These are phyloP conservation scores for Oreochromis grahami DNA, from an alignment of 2,797 vertebrate genomes.

Conservation along the genomic window DNA sequence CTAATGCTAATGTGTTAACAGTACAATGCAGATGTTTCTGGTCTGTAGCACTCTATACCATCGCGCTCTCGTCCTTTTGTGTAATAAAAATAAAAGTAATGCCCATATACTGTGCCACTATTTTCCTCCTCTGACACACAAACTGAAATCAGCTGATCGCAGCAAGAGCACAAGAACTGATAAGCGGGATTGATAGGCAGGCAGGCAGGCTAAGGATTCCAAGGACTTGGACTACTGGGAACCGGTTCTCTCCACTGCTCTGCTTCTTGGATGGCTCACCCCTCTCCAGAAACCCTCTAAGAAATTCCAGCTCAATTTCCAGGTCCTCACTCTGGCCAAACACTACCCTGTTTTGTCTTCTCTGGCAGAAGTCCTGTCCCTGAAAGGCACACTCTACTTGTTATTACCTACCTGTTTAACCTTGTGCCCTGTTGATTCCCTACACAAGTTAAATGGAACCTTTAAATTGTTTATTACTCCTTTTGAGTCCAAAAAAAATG, in stretches of 20 bases:
- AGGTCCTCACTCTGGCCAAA: neutral
- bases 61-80: neutral
- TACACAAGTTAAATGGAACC: neutral
- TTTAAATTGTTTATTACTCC: neutral
- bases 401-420: neutral
- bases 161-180: fast-evolving
- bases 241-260: neutral
- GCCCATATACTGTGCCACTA: neutral
- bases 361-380: neutral
- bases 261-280: neutral
- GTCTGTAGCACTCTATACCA: neutral
- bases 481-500: neutral
- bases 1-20: neutral
- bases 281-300: neutral
- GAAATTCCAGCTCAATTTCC: neutral
- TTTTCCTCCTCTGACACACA: neutral
- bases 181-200: neutral
- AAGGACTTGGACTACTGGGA: neutral
- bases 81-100: neutral
- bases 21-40: neutral
- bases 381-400: neutral
- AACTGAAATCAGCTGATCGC: neutral
- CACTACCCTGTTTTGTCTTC: neutral
- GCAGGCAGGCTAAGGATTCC: neutral
- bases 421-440: neutral